Percentiles rank a stretch among this genome's conserved stretches.
phyloP scores from a whole-genome alignment of 2,888 invertebrate genomes.

The Eilema depressum region DNA sequence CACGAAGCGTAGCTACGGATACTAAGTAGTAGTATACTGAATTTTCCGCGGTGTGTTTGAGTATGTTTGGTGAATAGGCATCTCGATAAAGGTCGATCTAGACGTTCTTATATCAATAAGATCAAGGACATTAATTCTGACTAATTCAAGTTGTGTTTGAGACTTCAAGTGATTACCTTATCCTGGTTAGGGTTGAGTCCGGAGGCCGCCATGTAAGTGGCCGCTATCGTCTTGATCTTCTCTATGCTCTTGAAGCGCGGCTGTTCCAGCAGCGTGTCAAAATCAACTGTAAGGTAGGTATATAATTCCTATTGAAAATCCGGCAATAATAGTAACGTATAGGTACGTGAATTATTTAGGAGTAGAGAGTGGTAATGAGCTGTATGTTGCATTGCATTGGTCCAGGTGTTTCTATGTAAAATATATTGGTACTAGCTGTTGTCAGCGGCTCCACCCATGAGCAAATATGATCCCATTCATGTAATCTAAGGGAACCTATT shows the following conservation, averaged over 20 bases:
- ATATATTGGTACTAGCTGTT: too few relatives aligned
- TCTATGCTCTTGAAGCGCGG: conserved; percentile 95
- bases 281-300: conserved; percentile 89
- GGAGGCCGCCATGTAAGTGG: conserved; percentile 98
- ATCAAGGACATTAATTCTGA: too few relatives aligned
- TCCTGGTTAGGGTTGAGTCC: conserved; percentile 94
- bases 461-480: too few relatives aligned
- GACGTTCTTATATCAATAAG: too few relatives aligned
- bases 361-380: not conserved
- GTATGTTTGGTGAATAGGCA: not conserved
- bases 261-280: conserved; percentile 95
- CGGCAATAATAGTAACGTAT: not conserved
- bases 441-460: too few relatives aligned
- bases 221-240: conserved; percentile 98
- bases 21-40: not conserved
- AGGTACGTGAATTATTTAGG: not conserved
- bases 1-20: not conserved
- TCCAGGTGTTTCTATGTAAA: not conserved
- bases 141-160: not conserved
- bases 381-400: not conserved
- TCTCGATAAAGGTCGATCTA: too few relatives aligned
- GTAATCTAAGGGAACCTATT: too few relatives aligned
- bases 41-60: too few relatives aligned
- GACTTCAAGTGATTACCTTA: conserved; percentile 56
- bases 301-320: not conserved